Conservation (phyloP, 1,140 invertebrate species). For the Eumeta japonica region DNA sequence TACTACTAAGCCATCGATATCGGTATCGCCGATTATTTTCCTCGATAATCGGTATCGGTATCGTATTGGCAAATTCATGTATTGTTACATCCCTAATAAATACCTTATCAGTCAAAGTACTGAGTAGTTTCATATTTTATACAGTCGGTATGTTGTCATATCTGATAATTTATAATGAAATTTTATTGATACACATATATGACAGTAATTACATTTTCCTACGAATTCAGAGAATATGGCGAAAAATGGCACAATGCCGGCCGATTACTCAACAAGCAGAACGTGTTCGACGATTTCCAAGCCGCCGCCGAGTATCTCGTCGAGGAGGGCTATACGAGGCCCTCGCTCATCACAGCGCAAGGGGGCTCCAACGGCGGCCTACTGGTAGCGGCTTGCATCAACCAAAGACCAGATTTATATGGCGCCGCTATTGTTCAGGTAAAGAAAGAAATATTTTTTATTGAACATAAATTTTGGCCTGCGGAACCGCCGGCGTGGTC, state of each 20-base stretch:
- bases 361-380: slow-evolving; percentile 97
- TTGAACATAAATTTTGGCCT: slow-evolving; percentile 11
- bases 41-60: background rate
- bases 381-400: slow-evolving; percentile 86
- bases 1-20: no score
- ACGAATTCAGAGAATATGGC: slow-evolving; percentile 98
- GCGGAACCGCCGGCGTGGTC: no score
- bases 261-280: slow-evolving; percentile 91
- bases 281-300: slow-evolving; percentile 96
- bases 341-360: slow-evolving; percentile 80
- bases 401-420: slow-evolving; percentile 94
- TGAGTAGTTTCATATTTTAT: background rate
- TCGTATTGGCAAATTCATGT: no score
- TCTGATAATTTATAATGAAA: background rate
- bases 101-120: background rate
- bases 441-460: no score
- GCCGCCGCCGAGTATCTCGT: slow-evolving; percentile 89
- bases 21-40: no score
- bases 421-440: slow-evolving; percentile 89
- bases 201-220: slow-evolving; percentile 18
- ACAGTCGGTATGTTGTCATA: background rate
- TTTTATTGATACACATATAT: background rate
- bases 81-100: no score
- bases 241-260: slow-evolving; percentile 96
- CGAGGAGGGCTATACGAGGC: slow-evolving; percentile 75